Percentiles rank a stretch among this genome's conserved stretches.
These are phyloP conservation scores for Serripes groenlandicus DNA, from an alignment of 2,888 invertebrate species.

Conservation along the genomic window DNA sequence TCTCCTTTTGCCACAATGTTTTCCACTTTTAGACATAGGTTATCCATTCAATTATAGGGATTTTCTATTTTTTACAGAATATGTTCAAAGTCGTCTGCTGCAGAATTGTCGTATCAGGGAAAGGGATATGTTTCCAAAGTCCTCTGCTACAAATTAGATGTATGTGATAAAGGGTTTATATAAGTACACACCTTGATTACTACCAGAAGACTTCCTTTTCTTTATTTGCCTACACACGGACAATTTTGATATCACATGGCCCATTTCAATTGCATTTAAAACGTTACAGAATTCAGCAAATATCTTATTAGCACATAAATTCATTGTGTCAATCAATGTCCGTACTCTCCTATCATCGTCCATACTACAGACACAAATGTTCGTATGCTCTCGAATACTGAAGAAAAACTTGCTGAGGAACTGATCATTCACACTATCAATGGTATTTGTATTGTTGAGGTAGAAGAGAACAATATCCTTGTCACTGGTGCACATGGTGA, in stretches of 20 bases:
- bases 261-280: slow-evolving; percentile 36
- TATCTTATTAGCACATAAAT: slow-evolving; percentile 51
- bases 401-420: slow-evolving; percentile 57
- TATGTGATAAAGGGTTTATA: too few species aligned
- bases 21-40: too few species aligned
- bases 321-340: slow-evolving; percentile 52
- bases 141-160: too few species aligned
- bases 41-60: too few species aligned
- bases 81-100: too few species aligned
- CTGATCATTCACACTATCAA: slow-evolving; percentile 60
- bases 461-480: slow-evolving; percentile 53
- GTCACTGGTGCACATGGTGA: slow-evolving; percentile 51
- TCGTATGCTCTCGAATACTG: slow-evolving; percentile 65
- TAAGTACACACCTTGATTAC: slow-evolving; percentile 1
- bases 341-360: slow-evolving; percentile 51
- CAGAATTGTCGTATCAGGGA: too few species aligned
- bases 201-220: slow-evolving; percentile 30
- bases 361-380: slow-evolving; percentile 47
- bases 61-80: too few species aligned
- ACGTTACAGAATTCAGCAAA: slow-evolving; percentile 58
- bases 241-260: slow-evolving; percentile 55
- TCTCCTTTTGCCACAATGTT: too few species aligned
- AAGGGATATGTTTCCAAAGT: too few species aligned
- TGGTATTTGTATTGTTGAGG: slow-evolving; percentile 56
- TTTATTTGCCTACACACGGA: slow-evolving; percentile 38